A percentile compares a stretch with the other conserved stretches of the same genome.
Evolutionary conservation across 2,888 invertebrate species (phyloP).

Genomic region (Xestia sexstrigata): DNA sequence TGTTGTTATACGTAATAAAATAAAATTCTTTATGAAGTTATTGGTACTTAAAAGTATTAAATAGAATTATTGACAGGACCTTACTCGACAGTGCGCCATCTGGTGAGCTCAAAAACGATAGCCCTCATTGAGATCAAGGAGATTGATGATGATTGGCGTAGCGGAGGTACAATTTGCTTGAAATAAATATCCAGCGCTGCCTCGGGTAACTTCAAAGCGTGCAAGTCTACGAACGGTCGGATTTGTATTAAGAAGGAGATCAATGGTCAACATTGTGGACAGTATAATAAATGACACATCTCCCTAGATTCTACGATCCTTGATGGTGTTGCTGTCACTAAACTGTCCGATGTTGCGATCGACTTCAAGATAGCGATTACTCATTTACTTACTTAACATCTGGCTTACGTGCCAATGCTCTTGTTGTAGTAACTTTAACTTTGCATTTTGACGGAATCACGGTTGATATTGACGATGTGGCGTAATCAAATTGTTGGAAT

Average conservation of each 20-base stretch:
- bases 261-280: background rate
- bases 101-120: no score
- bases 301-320: slow-evolving; percentile 14
- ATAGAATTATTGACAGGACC: no score
- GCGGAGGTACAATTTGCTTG: background rate
- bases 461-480: slow-evolving; percentile 8
- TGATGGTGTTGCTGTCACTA: slow-evolving; percentile 17
- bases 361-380: slow-evolving; percentile 37
- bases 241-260: no score
- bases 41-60: no score
- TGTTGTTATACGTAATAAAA: no score
- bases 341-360: slow-evolving; percentile 22
- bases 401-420: slow-evolving; percentile 25
- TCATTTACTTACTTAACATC: slow-evolving; percentile 44
- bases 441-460: slow-evolving; percentile 29
- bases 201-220: background rate
- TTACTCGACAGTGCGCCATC: no score
- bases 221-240: background rate
- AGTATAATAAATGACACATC: background rate
- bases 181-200: background rate
- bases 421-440: slow-evolving; percentile 18
- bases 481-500: background rate
- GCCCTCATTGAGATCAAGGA: no score
- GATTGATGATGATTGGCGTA: background rate
- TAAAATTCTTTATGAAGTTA: no score